Evolutionary conservation across 2,888 invertebrate genomes (phyloP).

Genomic region (Liodrosophila aerea): DNA sequence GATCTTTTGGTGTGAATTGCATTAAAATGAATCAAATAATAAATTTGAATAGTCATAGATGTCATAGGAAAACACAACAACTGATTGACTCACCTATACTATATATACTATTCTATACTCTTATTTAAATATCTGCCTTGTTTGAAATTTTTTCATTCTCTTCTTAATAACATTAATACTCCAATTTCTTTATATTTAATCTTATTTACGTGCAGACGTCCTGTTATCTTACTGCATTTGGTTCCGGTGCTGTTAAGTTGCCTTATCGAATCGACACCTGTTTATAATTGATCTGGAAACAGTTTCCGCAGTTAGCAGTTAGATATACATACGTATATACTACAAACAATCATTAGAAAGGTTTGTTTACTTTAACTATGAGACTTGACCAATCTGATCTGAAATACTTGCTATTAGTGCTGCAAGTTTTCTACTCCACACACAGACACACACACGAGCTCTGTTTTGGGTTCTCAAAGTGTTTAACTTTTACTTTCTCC

Average conservation of each 20-base stretch:
- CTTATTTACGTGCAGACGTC: too few relatives aligned
- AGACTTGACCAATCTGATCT: constrained; percentile 7
- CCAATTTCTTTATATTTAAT: too few relatives aligned
- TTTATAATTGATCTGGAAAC: constrained; percentile 9
- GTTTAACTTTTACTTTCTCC: constrained; percentile 51
- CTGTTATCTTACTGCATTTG: constrained; percentile 6
- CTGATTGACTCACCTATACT: too few relatives aligned
- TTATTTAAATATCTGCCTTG: too few relatives aligned
- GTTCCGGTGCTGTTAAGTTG: constrained; percentile 3
- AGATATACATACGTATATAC: neutral
- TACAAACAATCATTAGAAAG: constrained; percentile 2
- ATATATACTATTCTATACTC: too few relatives aligned
- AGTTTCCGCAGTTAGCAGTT: constrained; percentile 1
- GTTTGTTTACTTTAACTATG: constrained; percentile 5
- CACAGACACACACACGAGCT: constrained; percentile 2
- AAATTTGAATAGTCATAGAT: too few relatives aligned
- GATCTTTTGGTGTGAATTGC: too few relatives aligned
- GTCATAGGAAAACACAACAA: too few relatives aligned
- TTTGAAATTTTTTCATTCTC: too few relatives aligned
- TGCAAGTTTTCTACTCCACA: constrained; percentile 17
- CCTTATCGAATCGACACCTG: constrained; percentile 26
- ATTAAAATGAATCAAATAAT: too few relatives aligned
- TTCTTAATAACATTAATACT: too few relatives aligned
- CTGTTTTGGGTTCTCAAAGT: constrained; percentile 12
- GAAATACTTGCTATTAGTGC: constrained; percentile 5